Evolutionary conservation across 2,113 vertebrate species (phyloP), one percentile per base, ranked within the genome.

Genomic region (Marmota flaviventris): DNA sequence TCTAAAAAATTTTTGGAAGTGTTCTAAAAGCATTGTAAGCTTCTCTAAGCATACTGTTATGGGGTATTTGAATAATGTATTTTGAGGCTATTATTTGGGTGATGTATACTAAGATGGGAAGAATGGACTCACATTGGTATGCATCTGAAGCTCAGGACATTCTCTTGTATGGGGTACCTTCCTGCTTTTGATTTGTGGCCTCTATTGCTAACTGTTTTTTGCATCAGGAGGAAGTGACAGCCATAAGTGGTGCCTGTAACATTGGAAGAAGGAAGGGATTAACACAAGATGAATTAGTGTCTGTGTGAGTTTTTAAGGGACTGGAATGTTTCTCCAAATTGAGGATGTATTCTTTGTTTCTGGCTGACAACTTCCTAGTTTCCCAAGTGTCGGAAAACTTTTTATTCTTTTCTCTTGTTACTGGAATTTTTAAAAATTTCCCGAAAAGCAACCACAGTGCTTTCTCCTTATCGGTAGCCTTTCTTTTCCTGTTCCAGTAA

Each of bases 401-500:
- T 89, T 97, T 97, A 96, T 97, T 96, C 94, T 97, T 95, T 95
- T 96, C 82, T 95, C 93, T 9, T 89, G 97, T 95, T 53, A 32
- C 83, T 97, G 89, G 58, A 58, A 82, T 88, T 95, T 93, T 95
- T 95, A 97, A 79, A 27, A 53, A 93, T 97, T 98, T 98, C 97
- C 97, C 95, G 73, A 97, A 98, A 98, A 97, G 81, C 96, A 96
- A 89, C 88, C 95, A 10, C 81, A 95, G 94, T 95, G 78, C 83
- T 95, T 97, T 94, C 85, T 96, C 72, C 96, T 98, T 97, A 97
- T 98, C 97, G 95, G 97, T 78, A 45, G 90, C 72, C 88, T 90
- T 93, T 98, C 96, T 97, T 95, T 98, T 97, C 97, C 97, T 97
- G 96, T 97, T 96, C 77, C 37, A 97, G 48, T 96, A 97, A 97